A percentile compares a stretch with the other conserved stretches of the same genome.
phyloP scores from a whole-genome alignment of 2,888 invertebrate genomes.

The Synanthedon myopaeformis region DNA sequence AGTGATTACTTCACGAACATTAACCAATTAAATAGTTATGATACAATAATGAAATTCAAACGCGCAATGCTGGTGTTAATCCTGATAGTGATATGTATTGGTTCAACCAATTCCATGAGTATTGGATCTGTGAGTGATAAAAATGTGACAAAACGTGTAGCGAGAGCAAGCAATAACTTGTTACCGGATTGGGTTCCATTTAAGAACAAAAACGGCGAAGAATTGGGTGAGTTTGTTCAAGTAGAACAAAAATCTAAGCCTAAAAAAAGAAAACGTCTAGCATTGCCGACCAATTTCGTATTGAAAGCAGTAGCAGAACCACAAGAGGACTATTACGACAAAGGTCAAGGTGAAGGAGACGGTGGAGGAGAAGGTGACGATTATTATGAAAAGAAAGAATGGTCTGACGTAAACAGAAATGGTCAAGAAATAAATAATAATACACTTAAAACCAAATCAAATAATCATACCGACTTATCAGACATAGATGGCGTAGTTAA shows the following conservation, averaged over 20 bases:
- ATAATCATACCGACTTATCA: slow-evolving; percentile 28
- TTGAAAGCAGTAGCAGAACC: slow-evolving; percentile 42
- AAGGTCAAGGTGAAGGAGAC: slow-evolving; percentile 39
- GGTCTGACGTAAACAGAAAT: slow-evolving; percentile 40
- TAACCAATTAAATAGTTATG: not conserved
- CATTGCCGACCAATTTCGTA: slow-evolving; percentile 42
- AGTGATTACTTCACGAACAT: slow-evolving; percentile 16
- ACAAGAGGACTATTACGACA: slow-evolving; percentile 45
- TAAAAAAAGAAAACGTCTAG: slow-evolving; percentile 41
- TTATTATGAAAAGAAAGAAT: slow-evolving; percentile 52
- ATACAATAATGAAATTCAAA: not conserved
- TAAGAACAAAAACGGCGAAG: slow-evolving; percentile 51
- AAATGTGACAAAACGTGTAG: slow-evolving; percentile 40
- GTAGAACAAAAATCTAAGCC: slow-evolving; percentile 35
- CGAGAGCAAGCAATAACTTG: slow-evolving; percentile 20
- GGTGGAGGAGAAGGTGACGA: slow-evolving; percentile 45
- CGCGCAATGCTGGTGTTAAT: not conserved
- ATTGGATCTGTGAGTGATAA: slow-evolving; percentile 30
- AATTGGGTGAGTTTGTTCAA: slow-evolving; percentile 45
- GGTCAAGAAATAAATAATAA: slow-evolving; percentile 12
- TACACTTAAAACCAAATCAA: slow-evolving; percentile 4
- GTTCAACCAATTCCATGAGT: slow-evolving; percentile 29
- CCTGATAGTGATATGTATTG: slow-evolving; percentile 6
- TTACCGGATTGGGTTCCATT: slow-evolving; percentile 63
- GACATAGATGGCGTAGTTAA: slow-evolving; percentile 51